phyloP scores from a whole-genome alignment of 2,113 vertebrate species.

The Fulica atra region DNA sequence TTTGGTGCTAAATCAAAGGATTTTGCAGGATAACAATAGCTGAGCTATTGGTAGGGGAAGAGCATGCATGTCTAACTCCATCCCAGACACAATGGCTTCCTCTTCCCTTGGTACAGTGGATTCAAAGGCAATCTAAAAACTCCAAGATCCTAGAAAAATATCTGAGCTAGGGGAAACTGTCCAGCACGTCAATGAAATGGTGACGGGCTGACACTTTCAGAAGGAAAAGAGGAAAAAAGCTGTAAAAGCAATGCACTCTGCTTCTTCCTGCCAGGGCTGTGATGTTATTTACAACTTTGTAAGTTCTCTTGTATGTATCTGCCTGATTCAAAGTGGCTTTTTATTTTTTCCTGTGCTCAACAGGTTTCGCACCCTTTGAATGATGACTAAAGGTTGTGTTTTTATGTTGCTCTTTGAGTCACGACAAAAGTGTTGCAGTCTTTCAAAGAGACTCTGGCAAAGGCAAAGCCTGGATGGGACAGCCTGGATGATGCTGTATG shows the following conservation, averaged over 20 bases:
- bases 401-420: background rate
- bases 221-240: slow-evolving; percentile 60
- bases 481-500: background rate
- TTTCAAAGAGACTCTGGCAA: background rate
- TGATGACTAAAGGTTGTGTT: background rate
- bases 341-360: slow-evolving; percentile 53
- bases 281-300: slow-evolving; percentile 53
- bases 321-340: background rate
- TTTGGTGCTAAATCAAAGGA: slow-evolving; percentile 39
- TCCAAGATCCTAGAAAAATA: slow-evolving; percentile 41
- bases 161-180: slow-evolving; percentile 31
- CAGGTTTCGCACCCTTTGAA: slow-evolving; percentile 26
- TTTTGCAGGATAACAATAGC: slow-evolving; percentile 16
- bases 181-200: slow-evolving; percentile 22
- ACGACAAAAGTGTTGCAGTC: background rate
- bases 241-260: slow-evolving; percentile 51
- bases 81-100: slow-evolving; percentile 43
- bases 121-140: slow-evolving; percentile 49
- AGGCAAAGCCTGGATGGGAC: fast-evolving
- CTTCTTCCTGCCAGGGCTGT: slow-evolving; percentile 51
- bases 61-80: background rate
- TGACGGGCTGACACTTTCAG: slow-evolving; percentile 24
- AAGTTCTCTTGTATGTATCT: background rate
- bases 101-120: slow-evolving; percentile 16
- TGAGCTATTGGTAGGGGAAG: background rate